A percentile compares a stretch with the other conserved stretches of the same genome.
Evolutionary conservation across 1,140 invertebrate species (phyloP).

Genomic region (Frieseomelitta varia): DNA sequence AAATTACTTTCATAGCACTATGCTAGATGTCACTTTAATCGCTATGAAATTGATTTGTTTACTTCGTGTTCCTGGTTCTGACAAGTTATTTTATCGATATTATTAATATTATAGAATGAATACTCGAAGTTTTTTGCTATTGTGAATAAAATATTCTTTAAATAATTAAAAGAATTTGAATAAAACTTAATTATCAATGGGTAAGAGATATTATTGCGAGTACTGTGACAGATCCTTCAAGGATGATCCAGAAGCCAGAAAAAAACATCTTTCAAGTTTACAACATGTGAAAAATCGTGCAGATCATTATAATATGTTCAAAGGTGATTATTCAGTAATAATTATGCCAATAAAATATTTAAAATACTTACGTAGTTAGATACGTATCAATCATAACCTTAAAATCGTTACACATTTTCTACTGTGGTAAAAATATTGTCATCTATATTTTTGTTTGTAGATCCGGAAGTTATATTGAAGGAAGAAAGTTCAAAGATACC

Average conservation of each 20-base stretch:
- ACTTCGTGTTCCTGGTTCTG: not conserved
- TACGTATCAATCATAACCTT: slow-evolving; percentile 34
- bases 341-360: not conserved
- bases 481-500: slow-evolving; percentile 84
- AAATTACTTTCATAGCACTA: not conserved
- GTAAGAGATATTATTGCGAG: slow-evolving; percentile 86
- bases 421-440: not conserved
- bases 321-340: slow-evolving; percentile 80
- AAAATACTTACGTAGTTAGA: not conserved
- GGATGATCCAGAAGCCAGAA: slow-evolving; percentile 84
- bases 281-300: slow-evolving; percentile 84
- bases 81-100: not conserved
- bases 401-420: not conserved
- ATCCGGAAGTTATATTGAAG: slow-evolving; percentile 83
- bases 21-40: slow-evolving; percentile 13
- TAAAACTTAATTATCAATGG: slow-evolving; percentile 73
- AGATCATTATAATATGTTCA: slow-evolving; percentile 85
- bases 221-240: slow-evolving; percentile 88
- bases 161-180: too few relatives aligned
- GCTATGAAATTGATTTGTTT: not conserved
- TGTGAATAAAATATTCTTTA: not conserved
- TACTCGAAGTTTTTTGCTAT: not conserved
- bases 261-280: slow-evolving; percentile 85
- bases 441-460: slow-evolving; percentile 79
- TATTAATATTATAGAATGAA: not conserved